A percentile compares a stretch with the other conserved stretches of the same genome.
These are phyloP conservation scores for Grus americana DNA, from an alignment of 2,113 vertebrate genomes.

Conservation along the genomic window DNA sequence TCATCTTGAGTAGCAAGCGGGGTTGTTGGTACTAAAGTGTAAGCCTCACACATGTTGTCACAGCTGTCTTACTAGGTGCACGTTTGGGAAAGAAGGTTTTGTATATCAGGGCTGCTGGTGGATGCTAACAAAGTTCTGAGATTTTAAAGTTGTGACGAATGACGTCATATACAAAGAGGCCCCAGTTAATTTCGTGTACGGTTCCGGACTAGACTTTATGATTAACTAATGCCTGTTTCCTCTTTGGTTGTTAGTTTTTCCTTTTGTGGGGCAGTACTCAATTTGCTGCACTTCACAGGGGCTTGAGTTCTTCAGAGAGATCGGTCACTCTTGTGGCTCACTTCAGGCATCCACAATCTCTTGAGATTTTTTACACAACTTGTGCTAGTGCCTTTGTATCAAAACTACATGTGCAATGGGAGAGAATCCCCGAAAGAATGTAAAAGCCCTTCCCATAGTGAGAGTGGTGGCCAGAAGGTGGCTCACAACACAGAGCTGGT, in stretches of 20 bases:
- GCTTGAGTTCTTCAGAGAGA: not conserved
- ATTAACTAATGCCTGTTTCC: not conserved
- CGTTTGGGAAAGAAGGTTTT: not conserved
- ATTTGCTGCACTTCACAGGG: not conserved
- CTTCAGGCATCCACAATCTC: not conserved
- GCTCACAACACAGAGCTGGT: not conserved
- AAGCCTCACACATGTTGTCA: not conserved
- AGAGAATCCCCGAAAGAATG: not conserved
- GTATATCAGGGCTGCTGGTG: not conserved
- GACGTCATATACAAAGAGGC: not conserved
- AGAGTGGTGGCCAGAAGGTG: not conserved
- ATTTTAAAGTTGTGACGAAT: not conserved
- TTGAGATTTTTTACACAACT: not conserved
- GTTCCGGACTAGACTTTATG: not conserved
- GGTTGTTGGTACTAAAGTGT: not conserved
- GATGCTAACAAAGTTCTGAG: not conserved
- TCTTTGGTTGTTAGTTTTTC: not conserved
- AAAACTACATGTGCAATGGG: not conserved
- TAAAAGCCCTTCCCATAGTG: not conserved
- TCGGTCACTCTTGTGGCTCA: not conserved
- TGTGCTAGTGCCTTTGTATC: not conserved
- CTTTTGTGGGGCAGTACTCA: not conserved
- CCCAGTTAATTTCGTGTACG: not conserved
- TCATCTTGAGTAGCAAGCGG: not conserved
- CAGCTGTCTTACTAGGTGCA: not conserved